These are phyloP conservation scores for Bombycilla garrulus DNA, from an alignment of 2,113 vertebrate species.

Conservation along the genomic window DNA sequence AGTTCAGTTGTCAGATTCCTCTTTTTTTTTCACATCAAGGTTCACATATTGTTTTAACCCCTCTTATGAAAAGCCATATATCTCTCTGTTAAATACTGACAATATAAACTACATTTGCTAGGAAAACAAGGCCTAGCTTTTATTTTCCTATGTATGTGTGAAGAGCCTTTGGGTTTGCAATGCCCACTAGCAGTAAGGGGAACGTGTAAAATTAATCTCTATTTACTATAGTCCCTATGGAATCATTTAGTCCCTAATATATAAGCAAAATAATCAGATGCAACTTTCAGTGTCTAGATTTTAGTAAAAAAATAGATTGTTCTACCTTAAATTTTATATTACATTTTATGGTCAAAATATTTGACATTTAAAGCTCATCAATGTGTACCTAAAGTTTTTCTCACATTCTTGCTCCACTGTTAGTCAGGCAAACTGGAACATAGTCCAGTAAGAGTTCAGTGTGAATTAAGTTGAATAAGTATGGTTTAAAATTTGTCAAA, in stretches of 20 bases:
- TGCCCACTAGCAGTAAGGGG: not conserved
- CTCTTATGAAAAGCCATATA: not conserved
- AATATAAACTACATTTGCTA: not conserved
- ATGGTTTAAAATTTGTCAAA: not conserved
- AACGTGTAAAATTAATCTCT: not conserved
- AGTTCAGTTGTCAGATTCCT: conserved; percentile 9
- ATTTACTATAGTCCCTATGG: not conserved
- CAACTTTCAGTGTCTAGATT: not conserved
- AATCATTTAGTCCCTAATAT: not conserved
- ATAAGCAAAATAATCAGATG: not conserved
- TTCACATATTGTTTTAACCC: conserved; percentile 19
- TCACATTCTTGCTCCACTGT: not conserved
- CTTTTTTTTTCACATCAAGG: not conserved
- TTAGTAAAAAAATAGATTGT: not conserved
- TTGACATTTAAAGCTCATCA: not conserved
- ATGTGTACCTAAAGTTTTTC: not conserved
- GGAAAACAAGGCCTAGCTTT: not conserved
- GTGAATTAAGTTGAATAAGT: not conserved
- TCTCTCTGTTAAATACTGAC: not conserved
- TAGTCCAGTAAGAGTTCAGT: conserved; percentile 21
- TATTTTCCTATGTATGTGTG: not conserved
- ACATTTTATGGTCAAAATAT: not conserved
- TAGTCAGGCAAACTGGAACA: not conserved
- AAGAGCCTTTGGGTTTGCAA: not conserved
- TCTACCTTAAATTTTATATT: not conserved